A percentile compares a stretch with the other conserved stretches of the same genome.
phyloP scores from a whole-genome alignment of 2,797 vertebrate genomes.

The Pangasius krempfi region DNA sequence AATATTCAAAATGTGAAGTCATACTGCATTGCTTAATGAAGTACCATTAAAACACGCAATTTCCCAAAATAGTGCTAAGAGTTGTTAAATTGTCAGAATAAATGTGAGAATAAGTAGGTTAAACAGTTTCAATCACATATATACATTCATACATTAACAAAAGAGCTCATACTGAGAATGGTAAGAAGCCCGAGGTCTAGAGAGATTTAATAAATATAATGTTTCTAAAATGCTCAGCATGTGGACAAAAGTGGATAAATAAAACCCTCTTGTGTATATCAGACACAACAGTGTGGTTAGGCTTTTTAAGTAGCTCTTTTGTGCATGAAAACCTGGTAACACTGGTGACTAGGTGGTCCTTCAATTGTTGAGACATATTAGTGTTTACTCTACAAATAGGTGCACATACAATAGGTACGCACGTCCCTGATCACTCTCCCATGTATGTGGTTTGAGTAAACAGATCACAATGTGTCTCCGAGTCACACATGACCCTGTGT shows the following conservation, averaged over 20 bases:
- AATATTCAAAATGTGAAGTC: neutral
- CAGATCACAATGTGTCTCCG: neutral
- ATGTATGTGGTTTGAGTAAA: neutral
- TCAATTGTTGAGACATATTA: neutral
- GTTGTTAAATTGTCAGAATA: neutral
- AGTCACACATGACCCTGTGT: neutral
- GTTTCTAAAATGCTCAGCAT: neutral
- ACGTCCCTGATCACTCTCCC: neutral
- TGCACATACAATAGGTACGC: neutral
- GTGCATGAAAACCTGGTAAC: neutral
- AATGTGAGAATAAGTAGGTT: neutral
- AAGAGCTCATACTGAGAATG: neutral
- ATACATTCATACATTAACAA: neutral
- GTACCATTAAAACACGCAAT: neutral
- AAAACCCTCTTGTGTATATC: neutral
- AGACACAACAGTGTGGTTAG: neutral
- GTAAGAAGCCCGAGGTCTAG: neutral
- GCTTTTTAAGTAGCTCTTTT: neutral
- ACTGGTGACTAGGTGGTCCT: slow-evolving; percentile 1
- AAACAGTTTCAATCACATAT: neutral
- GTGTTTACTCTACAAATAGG: neutral
- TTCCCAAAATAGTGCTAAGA: neutral
- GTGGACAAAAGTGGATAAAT: neutral
- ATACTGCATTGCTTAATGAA: neutral
- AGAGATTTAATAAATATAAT: neutral